A percentile compares a stretch with the other conserved stretches of the same genome.
Conservation (phyloP, 2,888 invertebrate species). For the Gisinianus flammeolus region DNA sequence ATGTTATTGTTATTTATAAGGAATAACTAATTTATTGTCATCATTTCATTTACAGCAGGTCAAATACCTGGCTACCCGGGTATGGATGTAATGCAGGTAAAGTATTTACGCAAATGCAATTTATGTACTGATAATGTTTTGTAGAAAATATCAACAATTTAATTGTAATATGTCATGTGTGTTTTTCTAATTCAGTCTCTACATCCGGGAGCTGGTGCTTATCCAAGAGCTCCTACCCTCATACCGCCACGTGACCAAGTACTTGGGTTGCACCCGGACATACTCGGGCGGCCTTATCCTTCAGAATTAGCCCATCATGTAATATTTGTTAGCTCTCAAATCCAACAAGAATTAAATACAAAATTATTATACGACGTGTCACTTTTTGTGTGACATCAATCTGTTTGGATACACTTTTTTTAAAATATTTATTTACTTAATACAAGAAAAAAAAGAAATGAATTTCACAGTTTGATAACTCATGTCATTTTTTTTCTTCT, state of each 20-base stretch:
- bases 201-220: slow-evolving; percentile 68
- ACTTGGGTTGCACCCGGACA: slow-evolving; percentile 70
- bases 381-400: too few species aligned
- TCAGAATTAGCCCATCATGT: slow-evolving; percentile 80
- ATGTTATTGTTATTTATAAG: neutral
- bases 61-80: slow-evolving; percentile 58
- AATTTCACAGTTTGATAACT: too few species aligned
- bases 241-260: slow-evolving; percentile 69
- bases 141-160: neutral
- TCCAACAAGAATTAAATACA: too few species aligned
- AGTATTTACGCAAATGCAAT: neutral
- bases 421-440: too few species aligned
- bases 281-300: slow-evolving; percentile 79
- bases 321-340: too few species aligned
- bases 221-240: slow-evolving; percentile 68
- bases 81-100: slow-evolving; percentile 58
- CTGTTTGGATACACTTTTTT: too few species aligned
- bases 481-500: neutral
- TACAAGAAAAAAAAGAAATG: too few species aligned
- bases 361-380: too few species aligned
- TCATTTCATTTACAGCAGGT: slow-evolving; percentile 46
- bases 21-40: slow-evolving; percentile 21
- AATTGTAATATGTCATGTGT: neutral
- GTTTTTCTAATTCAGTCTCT: too few species aligned
- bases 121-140: neutral